Conservation (phyloP, 2,797 vertebrate species). For the Spinus pinus region DNA sequence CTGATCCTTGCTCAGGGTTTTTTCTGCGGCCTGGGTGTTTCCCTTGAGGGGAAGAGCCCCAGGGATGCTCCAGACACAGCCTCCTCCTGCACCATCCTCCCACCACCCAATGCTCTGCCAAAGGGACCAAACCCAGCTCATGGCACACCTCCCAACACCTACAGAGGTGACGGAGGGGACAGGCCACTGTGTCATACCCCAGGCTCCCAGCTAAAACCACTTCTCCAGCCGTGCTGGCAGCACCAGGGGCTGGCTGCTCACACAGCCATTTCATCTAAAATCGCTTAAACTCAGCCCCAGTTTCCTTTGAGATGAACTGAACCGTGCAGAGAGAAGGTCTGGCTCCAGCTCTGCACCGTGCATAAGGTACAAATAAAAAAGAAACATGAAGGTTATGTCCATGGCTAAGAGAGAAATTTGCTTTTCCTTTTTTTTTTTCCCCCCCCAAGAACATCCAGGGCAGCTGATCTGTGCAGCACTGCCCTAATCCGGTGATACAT, state of each 20-base stretch:
- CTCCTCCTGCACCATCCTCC: fast-evolving
- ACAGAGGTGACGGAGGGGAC: background rate
- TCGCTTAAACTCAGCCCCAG: background rate
- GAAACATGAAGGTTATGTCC: background rate
- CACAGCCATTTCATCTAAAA: background rate
- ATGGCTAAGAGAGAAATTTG: background rate
- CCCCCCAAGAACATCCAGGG: background rate
- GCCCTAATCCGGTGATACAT: slow-evolving; percentile 16
- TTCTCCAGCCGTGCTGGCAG: background rate
- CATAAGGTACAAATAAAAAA: background rate
- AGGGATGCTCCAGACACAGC: background rate
- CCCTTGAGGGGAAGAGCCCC: background rate
- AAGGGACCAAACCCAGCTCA: background rate
- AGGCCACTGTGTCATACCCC: fast-evolving
- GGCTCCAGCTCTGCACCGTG: background rate
- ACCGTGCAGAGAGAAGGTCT: background rate
- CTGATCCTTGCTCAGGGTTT: fast-evolving
- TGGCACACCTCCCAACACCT: fast-evolving
- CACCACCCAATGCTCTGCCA: background rate
- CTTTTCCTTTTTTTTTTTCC: background rate
- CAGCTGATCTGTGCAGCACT: background rate
- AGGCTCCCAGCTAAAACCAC: background rate
- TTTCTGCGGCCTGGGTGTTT: too few species aligned
- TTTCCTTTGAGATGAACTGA: background rate
- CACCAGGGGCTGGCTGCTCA: background rate